Conservation (phyloP, 1,140 invertebrate species). For the Linepithema humile region DNA sequence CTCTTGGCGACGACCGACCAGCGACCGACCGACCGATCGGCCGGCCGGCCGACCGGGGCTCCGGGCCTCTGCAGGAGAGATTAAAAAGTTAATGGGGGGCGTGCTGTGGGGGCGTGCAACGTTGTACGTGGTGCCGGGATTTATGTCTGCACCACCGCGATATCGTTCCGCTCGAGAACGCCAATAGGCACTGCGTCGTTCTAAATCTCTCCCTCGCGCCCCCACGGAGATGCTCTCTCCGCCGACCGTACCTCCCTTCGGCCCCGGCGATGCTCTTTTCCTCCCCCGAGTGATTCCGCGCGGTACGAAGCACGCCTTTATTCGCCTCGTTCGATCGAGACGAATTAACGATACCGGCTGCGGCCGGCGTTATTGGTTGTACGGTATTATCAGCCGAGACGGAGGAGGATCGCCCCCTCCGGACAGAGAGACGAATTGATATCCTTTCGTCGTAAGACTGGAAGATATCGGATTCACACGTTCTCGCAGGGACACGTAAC, state of each 20-base stretch:
- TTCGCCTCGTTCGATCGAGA: conserved; percentile 49
- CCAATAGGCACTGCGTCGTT: conserved; percentile 75
- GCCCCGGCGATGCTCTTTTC: conserved; percentile 49
- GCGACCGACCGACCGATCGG: conserved; percentile 8
- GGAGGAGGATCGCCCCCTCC: not conserved
- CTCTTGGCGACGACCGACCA: conserved; percentile 39
- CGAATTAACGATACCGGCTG: conserved; percentile 42
- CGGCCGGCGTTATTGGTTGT: conserved; percentile 41
- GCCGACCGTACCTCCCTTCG: not conserved
- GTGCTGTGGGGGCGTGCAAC: conserved; percentile 79
- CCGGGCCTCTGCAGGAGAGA: conserved; percentile 71
- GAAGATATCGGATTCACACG: not conserved
- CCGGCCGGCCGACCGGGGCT: conserved; percentile 32
- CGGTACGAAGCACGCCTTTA: conserved; percentile 46
- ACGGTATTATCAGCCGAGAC: conserved; percentile 3
- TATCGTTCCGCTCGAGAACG: conserved; percentile 76
- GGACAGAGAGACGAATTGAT: conserved; percentile 20
- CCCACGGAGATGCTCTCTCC: conserved; percentile 70
- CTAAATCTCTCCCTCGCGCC: conserved; percentile 75
- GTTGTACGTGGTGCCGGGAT: conserved; percentile 80
- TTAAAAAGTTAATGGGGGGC: conserved; percentile 82
- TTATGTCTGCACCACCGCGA: conserved; percentile 80
- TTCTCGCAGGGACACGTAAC: not conserved
- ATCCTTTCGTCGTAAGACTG: conserved; percentile 27
- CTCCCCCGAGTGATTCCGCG: conserved; percentile 55